These are phyloP conservation scores for Ivindomyrus marchei DNA, from an alignment of 2,113 vertebrate genomes.

Conservation along the genomic window DNA sequence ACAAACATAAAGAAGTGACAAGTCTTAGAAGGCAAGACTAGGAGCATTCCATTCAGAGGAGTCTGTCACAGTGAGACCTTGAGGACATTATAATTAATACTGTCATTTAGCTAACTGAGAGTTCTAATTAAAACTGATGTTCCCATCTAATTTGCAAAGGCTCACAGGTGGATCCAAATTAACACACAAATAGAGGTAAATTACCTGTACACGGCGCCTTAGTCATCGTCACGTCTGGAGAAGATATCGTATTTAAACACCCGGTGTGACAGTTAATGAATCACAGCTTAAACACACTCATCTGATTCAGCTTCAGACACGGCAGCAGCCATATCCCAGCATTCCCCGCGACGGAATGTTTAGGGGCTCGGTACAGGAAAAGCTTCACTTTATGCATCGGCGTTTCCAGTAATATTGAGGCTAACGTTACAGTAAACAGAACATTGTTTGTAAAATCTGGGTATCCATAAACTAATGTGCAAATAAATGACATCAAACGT, in stretches of 20 bases:
- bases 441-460: neutral
- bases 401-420: neutral
- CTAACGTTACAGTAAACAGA: neutral
- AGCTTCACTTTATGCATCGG: neutral
- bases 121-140: slow-evolving; percentile 85
- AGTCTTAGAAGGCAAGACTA: neutral
- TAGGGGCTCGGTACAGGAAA: neutral
- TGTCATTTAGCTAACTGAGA: slow-evolving; percentile 66
- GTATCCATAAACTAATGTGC: neutral
- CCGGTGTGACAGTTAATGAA: neutral
- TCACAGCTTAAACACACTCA: slow-evolving; percentile 64
- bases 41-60: neutral
- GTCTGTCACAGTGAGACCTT: slow-evolving; percentile 4
- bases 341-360: neutral
- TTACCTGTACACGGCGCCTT: neutral
- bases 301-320: slow-evolving; percentile 49
- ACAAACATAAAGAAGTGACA: neutral
- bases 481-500: neutral
- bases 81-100: slow-evolving; percentile 52
- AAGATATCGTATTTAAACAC: neutral
- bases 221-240: neutral
- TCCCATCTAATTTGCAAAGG: slow-evolving; percentile 61
- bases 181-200: slow-evolving; percentile 1
- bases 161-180: neutral
- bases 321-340: neutral